phyloP scores from a whole-genome alignment of 2,888 invertebrate species.

The Ophioninae sp. region DNA sequence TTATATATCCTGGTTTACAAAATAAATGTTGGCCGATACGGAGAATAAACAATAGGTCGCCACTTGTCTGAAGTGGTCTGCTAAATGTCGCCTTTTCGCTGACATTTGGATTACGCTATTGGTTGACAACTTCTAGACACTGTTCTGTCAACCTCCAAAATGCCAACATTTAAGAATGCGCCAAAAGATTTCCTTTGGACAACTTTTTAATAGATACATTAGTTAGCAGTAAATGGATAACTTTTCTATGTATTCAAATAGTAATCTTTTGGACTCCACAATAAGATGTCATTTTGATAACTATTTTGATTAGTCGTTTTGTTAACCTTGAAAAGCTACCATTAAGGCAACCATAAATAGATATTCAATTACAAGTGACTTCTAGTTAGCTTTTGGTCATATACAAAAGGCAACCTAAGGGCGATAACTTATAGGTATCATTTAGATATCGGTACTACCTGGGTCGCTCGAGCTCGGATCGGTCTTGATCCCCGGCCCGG shows the following conservation, averaged over 20 bases:
- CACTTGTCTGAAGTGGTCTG: no score
- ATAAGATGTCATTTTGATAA: slow-evolving; percentile 17
- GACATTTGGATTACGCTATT: no score
- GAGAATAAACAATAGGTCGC: no score
- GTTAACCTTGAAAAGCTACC: slow-evolving; percentile 1
- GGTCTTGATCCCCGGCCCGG: no score
- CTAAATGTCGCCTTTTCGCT: no score
- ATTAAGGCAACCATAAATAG: slow-evolving; percentile 14
- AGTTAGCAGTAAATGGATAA: slow-evolving; percentile 15
- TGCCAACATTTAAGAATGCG: no score
- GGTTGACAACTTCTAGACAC: no score
- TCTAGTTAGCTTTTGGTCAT: slow-evolving; percentile 20
- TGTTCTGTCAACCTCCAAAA: no score
- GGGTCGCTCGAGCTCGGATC: no score
- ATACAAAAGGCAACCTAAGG: slow-evolving; percentile 6
- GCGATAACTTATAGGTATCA: slow-evolving; percentile 17
- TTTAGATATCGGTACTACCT: slow-evolving; percentile 16
- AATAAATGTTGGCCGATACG: no score
- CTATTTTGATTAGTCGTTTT: slow-evolving; percentile 17
- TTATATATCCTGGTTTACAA: no score
- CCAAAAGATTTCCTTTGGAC: background rate
- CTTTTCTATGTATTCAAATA: slow-evolving; percentile 20
- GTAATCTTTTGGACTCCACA: slow-evolving; percentile 19
- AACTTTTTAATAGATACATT: background rate
- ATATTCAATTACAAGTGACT: slow-evolving; percentile 8